These are phyloP conservation scores for Paraescarpia echinospica DNA, from an alignment of 1,140 invertebrate genomes.

Conservation along the genomic window DNA sequence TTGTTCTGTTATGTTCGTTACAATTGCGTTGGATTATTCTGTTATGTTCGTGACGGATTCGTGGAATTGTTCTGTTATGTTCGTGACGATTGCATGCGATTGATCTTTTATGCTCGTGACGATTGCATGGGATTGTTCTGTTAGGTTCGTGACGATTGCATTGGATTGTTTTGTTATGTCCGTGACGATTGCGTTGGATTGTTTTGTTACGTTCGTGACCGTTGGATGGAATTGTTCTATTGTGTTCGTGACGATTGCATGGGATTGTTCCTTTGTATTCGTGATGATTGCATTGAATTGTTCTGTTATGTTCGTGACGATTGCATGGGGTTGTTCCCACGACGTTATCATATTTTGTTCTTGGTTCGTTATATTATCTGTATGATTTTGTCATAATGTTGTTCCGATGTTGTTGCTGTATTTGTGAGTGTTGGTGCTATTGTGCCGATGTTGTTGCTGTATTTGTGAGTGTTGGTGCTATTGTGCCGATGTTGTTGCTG, in stretches of 20 bases:
- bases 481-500: not conserved
- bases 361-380: no score
- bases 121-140: not conserved
- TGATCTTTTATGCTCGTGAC: not conserved
- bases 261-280: not conserved
- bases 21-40: not conserved
- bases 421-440: not conserved
- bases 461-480: not conserved
- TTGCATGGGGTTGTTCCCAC: no score
- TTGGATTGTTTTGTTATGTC: not conserved
- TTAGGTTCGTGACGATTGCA: not conserved
- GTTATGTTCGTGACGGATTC: no score
- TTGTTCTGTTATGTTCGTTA: not conserved
- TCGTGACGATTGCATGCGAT: not conserved
- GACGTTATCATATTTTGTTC: no score
- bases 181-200: not conserved
- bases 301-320: no score
- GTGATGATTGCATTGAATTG: not conserved
- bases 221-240: not conserved
- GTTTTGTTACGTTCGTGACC: not conserved
- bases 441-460: not conserved
- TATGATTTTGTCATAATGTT: not conserved
- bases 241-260: not conserved
- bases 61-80: no score
- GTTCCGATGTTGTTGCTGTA: not conserved